Evolutionary conservation across 2,113 vertebrate genomes (phyloP), one percentile per base, ranked within the genome.

Genomic region (Labeo rohita): DNA sequence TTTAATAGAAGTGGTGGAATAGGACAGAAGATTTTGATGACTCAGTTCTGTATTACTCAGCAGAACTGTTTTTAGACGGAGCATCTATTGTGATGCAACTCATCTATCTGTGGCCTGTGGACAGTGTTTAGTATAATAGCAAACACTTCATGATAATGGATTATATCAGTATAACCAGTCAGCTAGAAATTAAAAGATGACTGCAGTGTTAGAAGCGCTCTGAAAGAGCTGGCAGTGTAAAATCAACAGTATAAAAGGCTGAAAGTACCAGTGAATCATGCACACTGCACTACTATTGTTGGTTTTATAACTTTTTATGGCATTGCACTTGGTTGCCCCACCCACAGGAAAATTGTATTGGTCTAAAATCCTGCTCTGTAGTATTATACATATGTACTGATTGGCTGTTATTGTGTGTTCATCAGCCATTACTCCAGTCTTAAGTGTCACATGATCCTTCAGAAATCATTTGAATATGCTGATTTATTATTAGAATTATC

Each of bases 51-150:
- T 45, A 73, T 74, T 74, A 74, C 43, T 47, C 43, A 74, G 16
- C 68, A 72, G 43, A 74, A 74, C 72, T 23, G 72, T 49, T 74
- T 34, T 73, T 73, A 73, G 43, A 74, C 11, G 10, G 43, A 47
- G 39, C 0, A 47, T n/a, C 43, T 74, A 47, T 73, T 73, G 43
- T 73, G 10, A 12, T 73, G 70, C 43, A 47, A 47, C 43, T 73
- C 10, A 47, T 73, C 70, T n/a, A n/a, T 73, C 39, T 73, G 70
- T 73, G 70, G 21, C 43, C 43, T 2, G 4, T 47, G 18, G 39
- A 15, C 15, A 70, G 9, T 47, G 18, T 73, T 73, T 73, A 73
- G 15, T 39, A 68, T 68, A 34, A 34, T 70, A 45, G 10, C 9
- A 73, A 73, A 45, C 39, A 45, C 36, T 15, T 21, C 16, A 43